A percentile compares a stretch with the other conserved stretches of the same genome.
Evolutionary conservation across 2,113 vertebrate species (phyloP).

Genomic region (Sporophila hypoxantha): DNA sequence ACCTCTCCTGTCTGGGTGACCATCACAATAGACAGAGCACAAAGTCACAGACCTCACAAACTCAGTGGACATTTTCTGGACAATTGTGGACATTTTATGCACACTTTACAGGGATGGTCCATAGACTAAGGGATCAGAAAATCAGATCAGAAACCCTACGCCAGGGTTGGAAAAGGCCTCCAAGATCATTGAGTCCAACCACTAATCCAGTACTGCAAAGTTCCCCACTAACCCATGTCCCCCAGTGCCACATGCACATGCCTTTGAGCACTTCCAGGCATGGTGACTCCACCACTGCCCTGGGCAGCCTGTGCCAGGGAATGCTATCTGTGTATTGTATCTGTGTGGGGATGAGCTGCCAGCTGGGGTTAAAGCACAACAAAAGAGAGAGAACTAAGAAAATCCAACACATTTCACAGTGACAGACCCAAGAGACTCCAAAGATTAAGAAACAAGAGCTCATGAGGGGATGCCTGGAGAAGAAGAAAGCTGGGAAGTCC

Average conservation of each 20-base stretch:
- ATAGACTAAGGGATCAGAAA: neutral
- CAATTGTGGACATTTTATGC: neutral
- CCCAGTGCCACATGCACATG: neutral
- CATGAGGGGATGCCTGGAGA: neutral
- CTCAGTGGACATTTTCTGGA: neutral
- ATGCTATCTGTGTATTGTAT: accelerated
- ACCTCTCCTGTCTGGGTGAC: neutral
- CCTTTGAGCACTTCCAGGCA: neutral
- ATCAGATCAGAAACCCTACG: too few species aligned
- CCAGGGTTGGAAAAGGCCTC: neutral
- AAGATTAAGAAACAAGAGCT: neutral
- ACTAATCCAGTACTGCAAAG: neutral
- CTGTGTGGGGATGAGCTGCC: neutral
- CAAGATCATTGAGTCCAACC: neutral
- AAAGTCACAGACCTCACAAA: neutral
- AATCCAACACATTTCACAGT: neutral
- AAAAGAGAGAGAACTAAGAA: neutral
- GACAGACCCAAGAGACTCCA: neutral
- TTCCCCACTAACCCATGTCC: neutral
- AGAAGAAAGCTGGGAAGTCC: neutral
- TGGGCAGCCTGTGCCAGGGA: neutral
- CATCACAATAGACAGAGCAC: neutral
- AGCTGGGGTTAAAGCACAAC: neutral
- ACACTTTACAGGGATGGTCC: neutral
- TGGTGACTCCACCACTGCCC: neutral